Evolutionary conservation across 2,888 invertebrate species (phyloP).

Genomic region (Willowsia nigromaculata): DNA sequence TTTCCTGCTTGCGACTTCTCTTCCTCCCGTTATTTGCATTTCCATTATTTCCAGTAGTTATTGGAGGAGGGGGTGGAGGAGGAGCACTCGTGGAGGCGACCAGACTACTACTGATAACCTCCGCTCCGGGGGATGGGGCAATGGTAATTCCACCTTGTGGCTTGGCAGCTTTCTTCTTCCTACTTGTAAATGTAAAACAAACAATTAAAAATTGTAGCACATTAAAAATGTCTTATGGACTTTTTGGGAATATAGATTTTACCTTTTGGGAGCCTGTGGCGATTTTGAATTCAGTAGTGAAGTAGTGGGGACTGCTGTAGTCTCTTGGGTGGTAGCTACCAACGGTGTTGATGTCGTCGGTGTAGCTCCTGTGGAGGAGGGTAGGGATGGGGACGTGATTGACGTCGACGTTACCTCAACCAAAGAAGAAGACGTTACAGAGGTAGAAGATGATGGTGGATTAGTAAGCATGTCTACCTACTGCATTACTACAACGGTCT

Average conservation of each 20-base stretch:
- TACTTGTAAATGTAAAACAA: not conserved
- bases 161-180: constrained; percentile 17
- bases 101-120: not conserved
- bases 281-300: not conserved
- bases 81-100: not conserved
- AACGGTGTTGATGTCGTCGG: not conserved
- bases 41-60: not conserved
- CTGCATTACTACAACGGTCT: constrained; percentile 35
- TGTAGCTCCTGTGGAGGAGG: not conserved
- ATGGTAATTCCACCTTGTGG: not conserved
- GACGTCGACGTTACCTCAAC: constrained; percentile 40
- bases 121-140: not conserved
- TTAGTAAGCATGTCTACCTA: constrained; percentile 67
- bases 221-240: not conserved
- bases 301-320: not conserved
- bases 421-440: constrained; percentile 50
- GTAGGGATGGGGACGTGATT: not conserved
- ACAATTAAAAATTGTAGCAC: not conserved
- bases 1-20: constrained; percentile 53
- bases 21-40: constrained; percentile 3
- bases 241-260: not conserved
- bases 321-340: not conserved
- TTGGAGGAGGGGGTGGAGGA: not conserved
- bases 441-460: constrained; percentile 24
- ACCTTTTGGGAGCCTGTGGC: constrained; percentile 7